Base-by-base conservation (phyloP, 2,797 vertebrate genomes). In the Sebastolobus altivelis region DNA sequence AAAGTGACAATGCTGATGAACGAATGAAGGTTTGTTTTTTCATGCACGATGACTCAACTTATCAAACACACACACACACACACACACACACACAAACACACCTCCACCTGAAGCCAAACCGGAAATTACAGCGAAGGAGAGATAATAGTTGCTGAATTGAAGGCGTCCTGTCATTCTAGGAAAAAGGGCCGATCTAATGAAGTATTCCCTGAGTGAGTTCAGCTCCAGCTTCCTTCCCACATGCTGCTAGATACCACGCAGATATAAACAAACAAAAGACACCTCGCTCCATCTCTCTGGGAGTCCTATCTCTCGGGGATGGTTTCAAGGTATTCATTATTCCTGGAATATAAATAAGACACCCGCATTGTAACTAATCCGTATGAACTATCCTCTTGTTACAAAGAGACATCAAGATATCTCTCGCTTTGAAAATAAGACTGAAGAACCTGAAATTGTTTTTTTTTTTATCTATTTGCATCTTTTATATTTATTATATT, bases 131-230 rank as follows among this genome's bases (percentile, higher is more conserved):
- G 71, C 0, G 2, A 27, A 71, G 65, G 38, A 46, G 63, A 82
- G 79, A 82, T 81, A 85, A 86, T 83, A 78, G 82, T 86, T 91
- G 77, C 85, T 75, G 68, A 12, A 66, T 58, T 77, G 56, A 82
- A 91, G 83, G 35, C 33, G 25, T 33, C 35, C 37, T 38, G 65
- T 85, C 72, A 8, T 87, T 93, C 60, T 14, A 22, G 66, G 75
- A 81, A 85, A 80, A 72, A 16, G 14, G 40, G 66, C 12, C 18
- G 2, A 68, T 84, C 35, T 89, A 87, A 92, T 92, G 79, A 87
- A 70, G 20, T 75, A 66, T 80, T 89, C 58, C 58, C 77, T 10
- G 61, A 85, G 76, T 12, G 80, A 83, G 40, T 71, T 83, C 43
- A 62, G 65, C 73, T 70, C 33, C 76, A 58, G 71, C 78, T 72